Evolutionary conservation across 2,113 vertebrate species (phyloP).

Genomic region (Patagioenas fasciata): DNA sequence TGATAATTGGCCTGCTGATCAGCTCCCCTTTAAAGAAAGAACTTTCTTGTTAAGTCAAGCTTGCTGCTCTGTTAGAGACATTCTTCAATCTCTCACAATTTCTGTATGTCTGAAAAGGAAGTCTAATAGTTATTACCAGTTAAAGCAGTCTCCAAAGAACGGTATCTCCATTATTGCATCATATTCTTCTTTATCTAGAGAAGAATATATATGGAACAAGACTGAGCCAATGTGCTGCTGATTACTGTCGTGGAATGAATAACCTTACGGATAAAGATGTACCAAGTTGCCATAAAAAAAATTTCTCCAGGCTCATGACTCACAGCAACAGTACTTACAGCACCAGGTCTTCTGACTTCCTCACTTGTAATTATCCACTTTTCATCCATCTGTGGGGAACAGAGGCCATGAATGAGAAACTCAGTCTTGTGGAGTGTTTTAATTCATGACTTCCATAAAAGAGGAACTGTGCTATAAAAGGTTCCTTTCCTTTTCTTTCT

Average conservation of each 20-base stretch:
- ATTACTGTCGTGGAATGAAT: not conserved
- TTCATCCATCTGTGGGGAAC: slow-evolving; percentile 38
- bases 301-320: slow-evolving; percentile 3
- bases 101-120: not conserved
- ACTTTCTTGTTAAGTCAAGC: not conserved
- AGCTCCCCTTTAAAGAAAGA: not conserved
- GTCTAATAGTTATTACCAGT: not conserved
- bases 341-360: slow-evolving; percentile 37
- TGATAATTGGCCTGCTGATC: not conserved
- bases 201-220: not conserved
- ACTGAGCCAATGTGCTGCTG: not conserved
- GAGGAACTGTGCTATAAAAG: not conserved
- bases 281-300: not conserved
- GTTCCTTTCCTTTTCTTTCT: not conserved
- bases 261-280: not conserved
- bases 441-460: not conserved
- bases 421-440: not conserved
- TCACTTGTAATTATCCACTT: slow-evolving; percentile 46
- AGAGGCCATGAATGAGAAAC: slow-evolving; percentile 46
- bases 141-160: not conserved
- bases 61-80: not conserved
- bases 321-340: slow-evolving; percentile 11
- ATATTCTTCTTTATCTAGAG: not conserved
- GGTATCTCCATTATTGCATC: not conserved
- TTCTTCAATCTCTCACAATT: not conserved